Conservation (phyloP, 2,113 vertebrate species). For the Emydocephalus ijimae region DNA sequence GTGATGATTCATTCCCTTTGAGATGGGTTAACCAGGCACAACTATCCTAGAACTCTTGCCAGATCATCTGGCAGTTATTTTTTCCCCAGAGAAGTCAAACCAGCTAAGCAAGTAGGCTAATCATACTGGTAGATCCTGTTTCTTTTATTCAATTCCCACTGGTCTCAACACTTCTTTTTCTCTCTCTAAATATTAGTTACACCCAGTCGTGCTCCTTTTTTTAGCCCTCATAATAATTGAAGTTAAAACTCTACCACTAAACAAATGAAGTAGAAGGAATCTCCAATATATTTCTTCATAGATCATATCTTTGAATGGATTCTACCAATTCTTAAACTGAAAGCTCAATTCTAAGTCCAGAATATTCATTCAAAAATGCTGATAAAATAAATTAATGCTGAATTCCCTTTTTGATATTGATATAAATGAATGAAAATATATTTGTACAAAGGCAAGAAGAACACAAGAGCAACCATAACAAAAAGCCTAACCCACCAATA, state of each 20-base stretch:
- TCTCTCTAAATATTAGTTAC: background rate
- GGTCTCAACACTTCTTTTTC: background rate
- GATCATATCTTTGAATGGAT: background rate
- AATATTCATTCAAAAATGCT: background rate
- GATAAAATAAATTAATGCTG: background rate
- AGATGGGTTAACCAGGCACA: background rate
- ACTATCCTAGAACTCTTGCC: conserved; percentile 8
- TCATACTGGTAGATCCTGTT: background rate
- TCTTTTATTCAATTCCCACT: background rate
- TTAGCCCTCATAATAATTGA: background rate
- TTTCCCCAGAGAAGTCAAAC: background rate
- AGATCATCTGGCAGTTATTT: background rate
- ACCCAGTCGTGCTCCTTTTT: background rate
- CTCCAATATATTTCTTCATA: background rate
- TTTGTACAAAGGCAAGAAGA: background rate
- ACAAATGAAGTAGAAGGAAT: background rate
- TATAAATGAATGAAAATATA: background rate
- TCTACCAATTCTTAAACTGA: background rate
- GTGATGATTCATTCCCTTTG: conserved; percentile 1
- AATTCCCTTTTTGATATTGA: background rate
- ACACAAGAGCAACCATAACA: background rate
- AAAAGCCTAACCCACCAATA: background rate
- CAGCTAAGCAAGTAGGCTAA: background rate
- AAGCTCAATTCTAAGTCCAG: background rate
- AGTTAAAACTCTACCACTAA: background rate